A percentile compares a stretch with the other conserved stretches of the same genome.
Evolutionary conservation across 2,113 vertebrate genomes (phyloP).

Genomic region (Hyperopisus bebe): DNA sequence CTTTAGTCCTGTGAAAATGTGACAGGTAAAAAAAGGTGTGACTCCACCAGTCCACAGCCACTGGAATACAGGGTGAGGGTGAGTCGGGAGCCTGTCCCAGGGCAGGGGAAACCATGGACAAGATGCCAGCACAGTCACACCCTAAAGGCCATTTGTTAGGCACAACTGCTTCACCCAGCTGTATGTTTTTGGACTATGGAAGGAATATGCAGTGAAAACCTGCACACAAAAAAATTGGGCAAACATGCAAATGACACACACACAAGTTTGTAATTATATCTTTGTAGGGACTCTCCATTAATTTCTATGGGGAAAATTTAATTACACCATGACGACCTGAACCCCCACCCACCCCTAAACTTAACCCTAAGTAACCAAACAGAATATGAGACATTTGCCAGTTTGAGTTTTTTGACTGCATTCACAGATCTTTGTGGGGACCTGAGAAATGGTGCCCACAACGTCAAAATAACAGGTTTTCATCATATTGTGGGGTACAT

Average conservation of each 20-base stretch:
- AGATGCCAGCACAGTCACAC: background rate
- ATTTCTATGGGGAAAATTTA: background rate
- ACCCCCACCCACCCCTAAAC: background rate
- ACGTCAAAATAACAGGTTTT: background rate
- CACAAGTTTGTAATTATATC: background rate
- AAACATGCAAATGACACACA: background rate
- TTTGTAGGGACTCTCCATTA: background rate
- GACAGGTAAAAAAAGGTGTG: background rate
- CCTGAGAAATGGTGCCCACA: background rate
- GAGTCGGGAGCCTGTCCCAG: background rate
- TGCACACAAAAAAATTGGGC: background rate
- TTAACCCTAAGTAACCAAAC: background rate
- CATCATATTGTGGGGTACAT: background rate
- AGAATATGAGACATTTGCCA: background rate
- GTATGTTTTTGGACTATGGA: background rate
- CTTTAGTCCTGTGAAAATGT: constrained; percentile 45
- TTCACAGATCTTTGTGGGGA: background rate
- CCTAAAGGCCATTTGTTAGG: background rate
- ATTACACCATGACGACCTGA: background rate
- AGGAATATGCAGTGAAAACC: background rate
- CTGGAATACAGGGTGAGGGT: background rate
- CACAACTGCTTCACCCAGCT: background rate
- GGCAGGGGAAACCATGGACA: background rate
- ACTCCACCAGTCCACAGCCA: background rate
- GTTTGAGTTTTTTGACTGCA: background rate